A percentile compares a stretch with the other conserved stretches of the same genome.
Evolutionary conservation across 2,113 vertebrate genomes (phyloP).

Genomic region (Canis aureus): DNA sequence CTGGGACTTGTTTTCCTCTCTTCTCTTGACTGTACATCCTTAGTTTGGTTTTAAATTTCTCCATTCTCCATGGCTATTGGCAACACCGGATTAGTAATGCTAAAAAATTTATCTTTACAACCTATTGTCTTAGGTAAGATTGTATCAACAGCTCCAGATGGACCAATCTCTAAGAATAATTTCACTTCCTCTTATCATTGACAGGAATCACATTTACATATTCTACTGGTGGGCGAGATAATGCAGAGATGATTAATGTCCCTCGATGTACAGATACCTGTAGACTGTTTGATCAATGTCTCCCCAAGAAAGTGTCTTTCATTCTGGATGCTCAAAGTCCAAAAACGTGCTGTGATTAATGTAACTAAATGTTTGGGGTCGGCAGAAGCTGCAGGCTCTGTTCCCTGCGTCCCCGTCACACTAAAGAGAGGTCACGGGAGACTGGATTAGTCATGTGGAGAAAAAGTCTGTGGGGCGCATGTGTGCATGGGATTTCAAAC

Average conservation of each 20-base stretch:
- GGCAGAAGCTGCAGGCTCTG: constrained; percentile 87
- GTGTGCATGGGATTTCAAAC: constrained; percentile 50
- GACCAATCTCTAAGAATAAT: constrained; percentile 95
- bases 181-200: constrained; percentile 94
- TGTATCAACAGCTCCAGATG: constrained; percentile 91
- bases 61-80: constrained; percentile 84
- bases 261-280: constrained; percentile 97
- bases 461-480: constrained; percentile 82
- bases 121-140: constrained; percentile 90
- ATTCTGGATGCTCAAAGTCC: constrained; percentile 90
- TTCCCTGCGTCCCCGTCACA: constrained; percentile 90
- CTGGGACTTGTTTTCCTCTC: constrained; percentile 10
- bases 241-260: constrained; percentile 96
- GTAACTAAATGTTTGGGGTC: constrained; percentile 95
- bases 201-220: constrained; percentile 99
- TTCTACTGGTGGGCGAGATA: constrained; percentile 94
- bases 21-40: neutral
- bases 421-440: constrained; percentile 94
- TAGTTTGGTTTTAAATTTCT: constrained; percentile 84
- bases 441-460: constrained; percentile 91
- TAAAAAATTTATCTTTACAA: constrained; percentile 90
- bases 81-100: constrained; percentile 82
- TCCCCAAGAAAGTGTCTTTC: constrained; percentile 95
- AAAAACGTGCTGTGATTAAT: constrained; percentile 95
- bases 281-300: constrained; percentile 94